Evolutionary conservation across 2,888 invertebrate genomes (phyloP).

Genomic region (Oscheius myriophilus): DNA sequence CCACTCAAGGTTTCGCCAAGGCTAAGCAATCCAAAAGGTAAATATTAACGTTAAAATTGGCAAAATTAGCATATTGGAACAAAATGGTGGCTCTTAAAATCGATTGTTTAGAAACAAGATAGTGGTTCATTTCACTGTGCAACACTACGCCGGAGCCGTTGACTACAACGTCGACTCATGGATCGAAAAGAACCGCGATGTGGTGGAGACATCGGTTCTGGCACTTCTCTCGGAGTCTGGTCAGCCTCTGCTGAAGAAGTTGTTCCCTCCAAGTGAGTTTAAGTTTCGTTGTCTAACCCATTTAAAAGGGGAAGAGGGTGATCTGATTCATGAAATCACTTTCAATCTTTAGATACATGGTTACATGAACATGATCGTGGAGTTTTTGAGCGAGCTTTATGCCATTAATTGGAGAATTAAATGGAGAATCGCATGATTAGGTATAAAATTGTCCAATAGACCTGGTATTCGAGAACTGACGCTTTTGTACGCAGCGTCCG

Average conservation of each 20-base stretch:
- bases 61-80: too few relatives aligned
- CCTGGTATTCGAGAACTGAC: too few relatives aligned
- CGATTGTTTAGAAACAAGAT: conserved; percentile 23
- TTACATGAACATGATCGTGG: too few relatives aligned
- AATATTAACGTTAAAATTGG: background rate
- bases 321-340: too few relatives aligned
- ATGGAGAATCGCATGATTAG: too few relatives aligned
- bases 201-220: conserved; percentile 67
- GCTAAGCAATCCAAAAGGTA: conserved; percentile 68
- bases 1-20: conserved; percentile 52
- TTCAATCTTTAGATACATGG: too few relatives aligned
- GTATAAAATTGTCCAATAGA: too few relatives aligned
- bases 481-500: too few relatives aligned
- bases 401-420: too few relatives aligned
- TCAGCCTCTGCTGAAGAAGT: conserved; percentile 53
- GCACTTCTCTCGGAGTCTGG: conserved; percentile 60
- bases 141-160: conserved; percentile 73
- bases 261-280: conserved; percentile 56
- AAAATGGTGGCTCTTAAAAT: too few relatives aligned
- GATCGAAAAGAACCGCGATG: conserved; percentile 73
- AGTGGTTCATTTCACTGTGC: conserved; percentile 61
- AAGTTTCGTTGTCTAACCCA: background rate
- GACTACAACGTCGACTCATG: conserved; percentile 72
- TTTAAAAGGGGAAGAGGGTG: too few relatives aligned
- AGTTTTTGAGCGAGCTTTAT: too few relatives aligned